A percentile compares a stretch with the other conserved stretches of the same genome.
Conservation (phyloP, 2,113 vertebrate species). For the Pipra filicauda region DNA sequence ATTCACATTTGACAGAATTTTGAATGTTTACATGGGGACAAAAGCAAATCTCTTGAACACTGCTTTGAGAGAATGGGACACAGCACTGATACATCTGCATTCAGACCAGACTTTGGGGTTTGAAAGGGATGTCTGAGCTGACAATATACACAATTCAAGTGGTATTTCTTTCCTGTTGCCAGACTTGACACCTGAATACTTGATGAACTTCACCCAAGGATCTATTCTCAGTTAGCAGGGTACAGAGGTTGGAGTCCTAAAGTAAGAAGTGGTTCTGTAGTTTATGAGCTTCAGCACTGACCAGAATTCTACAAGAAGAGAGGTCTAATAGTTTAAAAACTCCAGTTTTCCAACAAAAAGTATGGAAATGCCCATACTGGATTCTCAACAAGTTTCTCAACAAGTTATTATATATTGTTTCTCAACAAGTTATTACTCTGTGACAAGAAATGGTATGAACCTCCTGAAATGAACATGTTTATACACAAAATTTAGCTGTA, state of each 20-base stretch:
- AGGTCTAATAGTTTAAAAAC: neutral
- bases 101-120: neutral
- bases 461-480: neutral
- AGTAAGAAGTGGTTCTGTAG: neutral
- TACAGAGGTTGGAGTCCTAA: neutral
- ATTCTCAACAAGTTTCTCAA: neutral
- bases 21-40: neutral
- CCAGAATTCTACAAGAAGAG: neutral
- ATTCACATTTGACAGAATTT: neutral
- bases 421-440: neutral
- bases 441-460: neutral
- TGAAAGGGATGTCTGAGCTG: neutral
- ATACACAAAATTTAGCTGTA: neutral
- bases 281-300: neutral
- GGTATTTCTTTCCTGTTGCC: neutral
- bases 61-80: neutral
- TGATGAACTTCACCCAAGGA: neutral
- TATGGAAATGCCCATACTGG: neutral
- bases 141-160: neutral
- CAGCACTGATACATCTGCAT: neutral
- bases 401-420: neutral
- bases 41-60: neutral
- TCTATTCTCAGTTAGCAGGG: neutral
- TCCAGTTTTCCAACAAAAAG: neutral
- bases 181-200: neutral